Percentiles rank a stretch among this genome's conserved stretches.
These are phyloP conservation scores for Nothoprocta perdicaria DNA, from an alignment of 2,113 vertebrate genomes.

Conservation along the genomic window DNA sequence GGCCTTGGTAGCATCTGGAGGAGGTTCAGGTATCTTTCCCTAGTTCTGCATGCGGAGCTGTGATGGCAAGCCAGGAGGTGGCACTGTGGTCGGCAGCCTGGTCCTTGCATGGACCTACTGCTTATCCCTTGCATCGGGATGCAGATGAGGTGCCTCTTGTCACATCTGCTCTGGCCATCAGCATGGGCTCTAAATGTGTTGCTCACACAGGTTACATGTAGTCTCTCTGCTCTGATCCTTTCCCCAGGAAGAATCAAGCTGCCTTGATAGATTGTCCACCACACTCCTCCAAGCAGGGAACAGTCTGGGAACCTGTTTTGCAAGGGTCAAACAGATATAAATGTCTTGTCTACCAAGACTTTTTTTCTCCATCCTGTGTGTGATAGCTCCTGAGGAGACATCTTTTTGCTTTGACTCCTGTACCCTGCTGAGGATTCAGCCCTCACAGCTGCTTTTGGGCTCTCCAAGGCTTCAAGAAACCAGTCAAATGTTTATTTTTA, in stretches of 20 bases:
- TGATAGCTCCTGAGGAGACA: constrained; percentile 31
- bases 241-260: not conserved
- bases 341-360: constrained; percentile 36
- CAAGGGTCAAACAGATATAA: constrained; percentile 59
- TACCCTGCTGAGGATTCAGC: constrained; percentile 42
- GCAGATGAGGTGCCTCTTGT: not conserved
- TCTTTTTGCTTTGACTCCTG: constrained; percentile 53
- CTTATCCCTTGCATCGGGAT: not conserved
- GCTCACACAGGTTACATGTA: not conserved
- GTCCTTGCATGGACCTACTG: not conserved
- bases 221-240: not conserved
- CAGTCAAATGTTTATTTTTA: constrained; percentile 59
- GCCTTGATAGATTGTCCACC: not conserved
- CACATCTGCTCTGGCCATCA: rapidly evolving
- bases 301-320: constrained; percentile 33
- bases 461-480: constrained; percentile 31
- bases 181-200: not conserved
- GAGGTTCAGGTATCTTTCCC: constrained; percentile 20
- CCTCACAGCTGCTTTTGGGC: constrained; percentile 47
- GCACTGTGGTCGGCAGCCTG: not conserved
- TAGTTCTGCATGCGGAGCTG: not conserved
- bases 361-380: constrained; percentile 8
- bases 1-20: not conserved
- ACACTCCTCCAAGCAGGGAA: not conserved
- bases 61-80: not conserved